Evolutionary conservation across 2,113 vertebrate species (phyloP).

Genomic region (Caracal caracal): DNA sequence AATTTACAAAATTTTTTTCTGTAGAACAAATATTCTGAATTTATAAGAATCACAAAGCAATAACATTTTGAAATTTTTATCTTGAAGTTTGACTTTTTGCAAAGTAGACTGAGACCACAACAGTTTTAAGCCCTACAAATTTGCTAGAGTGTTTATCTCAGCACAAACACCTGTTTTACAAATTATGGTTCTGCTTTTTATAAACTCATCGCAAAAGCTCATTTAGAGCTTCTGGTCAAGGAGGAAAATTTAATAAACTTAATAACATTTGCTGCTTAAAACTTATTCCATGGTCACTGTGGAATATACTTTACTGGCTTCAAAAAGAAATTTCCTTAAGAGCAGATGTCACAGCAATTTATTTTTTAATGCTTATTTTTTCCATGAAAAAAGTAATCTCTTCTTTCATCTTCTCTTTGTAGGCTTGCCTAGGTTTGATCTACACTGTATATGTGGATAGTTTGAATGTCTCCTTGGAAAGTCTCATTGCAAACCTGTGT

Average conservation of each 20-base stretch:
- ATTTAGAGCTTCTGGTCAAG: conserved; percentile 64
- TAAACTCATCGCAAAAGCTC: conserved; percentile 56
- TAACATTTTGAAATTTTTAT: conserved; percentile 34
- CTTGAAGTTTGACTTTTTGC: conserved; percentile 30
- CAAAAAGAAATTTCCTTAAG: conserved; percentile 60
- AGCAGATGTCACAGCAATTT: background rate
- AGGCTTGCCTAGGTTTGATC: conserved; percentile 97
- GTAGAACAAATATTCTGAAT: conserved; percentile 33
- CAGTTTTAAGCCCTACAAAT: conserved; percentile 46
- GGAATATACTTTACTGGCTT: background rate
- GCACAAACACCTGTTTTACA: conserved; percentile 58
- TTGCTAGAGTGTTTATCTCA: conserved; percentile 32
- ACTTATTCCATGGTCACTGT: conserved; percentile 24
- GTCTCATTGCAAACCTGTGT: conserved; percentile 94
- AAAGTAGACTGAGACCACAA: conserved; percentile 42
- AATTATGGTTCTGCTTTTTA: conserved; percentile 70
- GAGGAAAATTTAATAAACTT: conserved; percentile 67
- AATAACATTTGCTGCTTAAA: conserved; percentile 51
- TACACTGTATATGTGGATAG: conserved; percentile 97
- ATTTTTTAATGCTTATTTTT: conserved; percentile 57
- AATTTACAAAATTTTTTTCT: conserved; percentile 42
- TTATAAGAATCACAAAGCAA: conserved; percentile 56
- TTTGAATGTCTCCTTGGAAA: conserved; percentile 93
- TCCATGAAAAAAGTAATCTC: background rate
- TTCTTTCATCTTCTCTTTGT: conserved; percentile 67